phyloP scores from a whole-genome alignment of 2,113 vertebrate species.

The Lepus timidus region DNA sequence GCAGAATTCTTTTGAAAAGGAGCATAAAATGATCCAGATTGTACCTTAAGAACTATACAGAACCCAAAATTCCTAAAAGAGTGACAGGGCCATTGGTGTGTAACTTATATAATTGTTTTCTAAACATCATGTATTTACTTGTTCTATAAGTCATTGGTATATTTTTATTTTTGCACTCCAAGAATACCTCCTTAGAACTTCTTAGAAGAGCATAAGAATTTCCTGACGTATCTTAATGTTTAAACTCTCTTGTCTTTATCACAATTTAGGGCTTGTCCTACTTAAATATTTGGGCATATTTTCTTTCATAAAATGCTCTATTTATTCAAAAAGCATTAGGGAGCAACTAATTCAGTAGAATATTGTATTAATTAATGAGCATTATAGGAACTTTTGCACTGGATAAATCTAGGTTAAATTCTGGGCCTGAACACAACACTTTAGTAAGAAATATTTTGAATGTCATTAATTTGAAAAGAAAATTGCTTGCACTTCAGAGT shows the following conservation, averaged over 20 bases:
- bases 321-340: constrained; percentile 7
- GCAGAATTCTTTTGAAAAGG: neutral
- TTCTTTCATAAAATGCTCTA: constrained; percentile 18
- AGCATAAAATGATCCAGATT: neutral
- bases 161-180: neutral
- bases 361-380: neutral
- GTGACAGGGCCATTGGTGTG: neutral
- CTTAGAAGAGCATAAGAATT: neutral
- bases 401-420: neutral
- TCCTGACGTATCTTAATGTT: constrained; percentile 12
- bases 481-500: neutral
- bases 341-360: neutral
- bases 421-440: neutral
- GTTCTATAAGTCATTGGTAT: neutral
- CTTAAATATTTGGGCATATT: neutral
- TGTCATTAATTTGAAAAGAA: neutral
- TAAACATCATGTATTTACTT: neutral
- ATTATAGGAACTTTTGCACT: neutral
- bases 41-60: neutral
- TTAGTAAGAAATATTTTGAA: neutral
- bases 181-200: constrained; percentile 12
- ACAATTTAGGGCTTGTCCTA: neutral
- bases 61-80: neutral
- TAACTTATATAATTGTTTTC: neutral
- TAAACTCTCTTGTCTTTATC: neutral